phyloP scores from a whole-genome alignment of 2,797 vertebrate genomes.

The Corythornis leucogaster region DNA sequence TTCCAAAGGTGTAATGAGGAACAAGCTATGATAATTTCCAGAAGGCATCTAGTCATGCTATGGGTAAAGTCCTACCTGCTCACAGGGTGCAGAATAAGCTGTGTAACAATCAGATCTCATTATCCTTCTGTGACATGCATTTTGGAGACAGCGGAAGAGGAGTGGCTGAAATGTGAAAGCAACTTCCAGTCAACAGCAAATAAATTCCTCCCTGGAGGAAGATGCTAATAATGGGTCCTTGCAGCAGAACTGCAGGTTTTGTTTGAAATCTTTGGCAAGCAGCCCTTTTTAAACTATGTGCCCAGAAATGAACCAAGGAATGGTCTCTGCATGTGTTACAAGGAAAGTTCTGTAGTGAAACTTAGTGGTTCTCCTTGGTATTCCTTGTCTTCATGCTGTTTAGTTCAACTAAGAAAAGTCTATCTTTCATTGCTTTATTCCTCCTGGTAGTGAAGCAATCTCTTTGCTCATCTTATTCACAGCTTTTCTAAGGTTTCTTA shows the following conservation, averaged over 20 bases:
- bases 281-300: neutral
- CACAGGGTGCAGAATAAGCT: neutral
- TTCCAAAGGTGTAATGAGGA: neutral
- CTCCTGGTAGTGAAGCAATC: neutral
- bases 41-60: neutral
- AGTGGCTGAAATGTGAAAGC: constrained; percentile 5
- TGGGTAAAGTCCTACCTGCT: neutral
- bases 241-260: neutral
- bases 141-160: constrained; percentile 26
- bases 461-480: neutral
- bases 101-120: neutral
- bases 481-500: neutral
- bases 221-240: constrained; percentile 14
- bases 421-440: neutral
- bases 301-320: neutral
- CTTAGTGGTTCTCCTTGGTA: neutral
- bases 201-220: constrained; percentile 27
- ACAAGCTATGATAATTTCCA: neutral
- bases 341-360: neutral
- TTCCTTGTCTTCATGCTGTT: neutral
- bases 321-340: neutral
- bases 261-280: constrained; percentile 21
- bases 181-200: constrained; percentile 22
- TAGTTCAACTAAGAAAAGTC: neutral
- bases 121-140: neutral